Evolutionary conservation across 2,888 invertebrate genomes (phyloP), one percentile per base, ranked within the genome.

Genomic region (Bedellia somnulentella): DNA sequence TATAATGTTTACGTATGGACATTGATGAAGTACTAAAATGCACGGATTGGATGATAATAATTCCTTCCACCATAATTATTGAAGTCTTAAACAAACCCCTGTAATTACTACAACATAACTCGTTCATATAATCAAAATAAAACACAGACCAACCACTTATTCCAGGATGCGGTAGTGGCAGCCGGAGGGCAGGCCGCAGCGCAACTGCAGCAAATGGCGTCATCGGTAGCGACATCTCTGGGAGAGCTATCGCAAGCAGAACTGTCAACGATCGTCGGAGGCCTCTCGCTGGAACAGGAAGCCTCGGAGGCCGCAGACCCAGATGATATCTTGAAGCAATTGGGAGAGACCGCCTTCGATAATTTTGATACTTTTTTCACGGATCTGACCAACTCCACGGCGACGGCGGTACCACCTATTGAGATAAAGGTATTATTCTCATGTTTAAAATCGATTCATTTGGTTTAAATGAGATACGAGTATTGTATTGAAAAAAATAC

Each of bases 281-380:
- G 80, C 0, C 62, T 84, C 25, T 80, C 83, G 16, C 56, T 78
- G 6, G 77, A 78, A 34, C 45, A 55, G 2, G 63, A 67, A 41
- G 61, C 58, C 21, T 56, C 61, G 1, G 68, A 67, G 29, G 59
- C 64, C 0, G 58, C 59, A 30, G 87, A 88, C 51, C 84, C 86
- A 29, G 89, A 89, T 41, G 89, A 90, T 45, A 82, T 90, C 36
- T 83, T 90, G 48, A 88, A 88, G 45, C 89, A 89, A 56, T 71
- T 90, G 24, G 87, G 87, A 18, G 92, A 92, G 47, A 86, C 89
- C 31, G 84, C 89, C 35, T 92, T 93, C 50, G 92, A 93, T 40
- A 80, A 81, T 58, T 82, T 93, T 44, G 93, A 93, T 51, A 87
- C 85, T 42, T 83, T 89, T 51, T 81, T 89, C 45, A 85, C 87